Base-by-base conservation (phyloP, 1,140 invertebrate species). In the Rhynchophorus ferrugineus region DNA sequence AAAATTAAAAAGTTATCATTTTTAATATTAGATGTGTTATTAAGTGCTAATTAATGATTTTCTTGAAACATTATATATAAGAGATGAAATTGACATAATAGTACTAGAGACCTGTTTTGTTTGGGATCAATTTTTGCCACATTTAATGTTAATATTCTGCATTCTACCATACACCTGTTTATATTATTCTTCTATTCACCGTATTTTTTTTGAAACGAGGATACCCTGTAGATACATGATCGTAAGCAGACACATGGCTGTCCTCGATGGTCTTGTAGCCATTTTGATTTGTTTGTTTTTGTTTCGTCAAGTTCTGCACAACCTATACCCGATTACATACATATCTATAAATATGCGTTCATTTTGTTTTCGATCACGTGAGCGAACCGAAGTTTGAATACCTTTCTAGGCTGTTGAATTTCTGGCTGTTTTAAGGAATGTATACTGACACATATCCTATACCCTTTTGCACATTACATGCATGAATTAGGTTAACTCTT, bases 391-490 rank as follows among this genome's bases (percentile, higher is more conserved):
- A 42, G 13, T 39, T 42, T 35, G 35, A 43, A 37, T 19, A 44
- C 49, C 33, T 47, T 34, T 54, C 44, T 44, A 55, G 46, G 42
- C 47, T 55, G 37, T 49, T 21, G 46, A 54, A 49, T 54, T 45
- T 42, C 35, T 63, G 61, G 59, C 63, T 68, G 66, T 54, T 38
- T 65, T 57, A 60, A 59, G 63, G 66, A 67, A 69, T 69, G 67
- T 65, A 60, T 45, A 62, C 64, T 64, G 56, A 66, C 62, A 61
- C 65, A 67, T 63, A 67, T 63, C 63, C 61, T 65, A 61, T 61
- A 61, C 59, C 67, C 63, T 65, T 59, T 57, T 69, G 65, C 67
- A 69, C 67, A 67, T 62, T 62, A 61, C 58, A 60, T 64, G 65
- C 65, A 67, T 67, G 65, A 62, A n/a, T 59, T 67, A 62, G 60